These are phyloP conservation scores for Rhineura floridana DNA, from an alignment of 2,113 vertebrate genomes.

Conservation along the genomic window DNA sequence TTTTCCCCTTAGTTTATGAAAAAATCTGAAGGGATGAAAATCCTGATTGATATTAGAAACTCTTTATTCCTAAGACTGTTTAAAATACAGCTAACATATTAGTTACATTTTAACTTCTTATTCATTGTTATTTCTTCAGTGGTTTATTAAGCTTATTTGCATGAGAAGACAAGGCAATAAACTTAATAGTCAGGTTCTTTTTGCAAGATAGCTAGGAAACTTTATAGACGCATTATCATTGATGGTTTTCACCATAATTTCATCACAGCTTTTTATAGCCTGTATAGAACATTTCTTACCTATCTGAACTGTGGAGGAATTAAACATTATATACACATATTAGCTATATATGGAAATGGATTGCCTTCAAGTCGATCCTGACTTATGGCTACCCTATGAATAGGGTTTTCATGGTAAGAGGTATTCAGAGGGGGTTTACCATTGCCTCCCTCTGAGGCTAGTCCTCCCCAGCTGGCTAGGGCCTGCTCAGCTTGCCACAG, in stretches of 20 bases:
- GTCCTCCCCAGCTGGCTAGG: no score
- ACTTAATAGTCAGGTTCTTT: neutral
- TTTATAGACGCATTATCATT: neutral
- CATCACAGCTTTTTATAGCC: neutral
- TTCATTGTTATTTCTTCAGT: neutral
- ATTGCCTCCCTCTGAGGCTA: no score
- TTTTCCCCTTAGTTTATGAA: neutral
- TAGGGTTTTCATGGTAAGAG: no score
- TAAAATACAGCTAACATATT: neutral
- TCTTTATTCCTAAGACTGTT: neutral
- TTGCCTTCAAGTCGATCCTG: no score
- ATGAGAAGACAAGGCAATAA: neutral
- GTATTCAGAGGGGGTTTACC: no score
- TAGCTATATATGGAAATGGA: no score
- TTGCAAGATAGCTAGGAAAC: neutral
- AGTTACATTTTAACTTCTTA: neutral
- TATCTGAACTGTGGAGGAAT: neutral
- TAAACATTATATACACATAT: neutral
- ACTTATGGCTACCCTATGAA: no score
- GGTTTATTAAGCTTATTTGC: neutral
- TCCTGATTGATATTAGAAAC: neutral
- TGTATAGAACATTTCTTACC: neutral
- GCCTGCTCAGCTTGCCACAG: no score
- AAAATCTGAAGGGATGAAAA: neutral
- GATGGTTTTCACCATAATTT: neutral